Base-by-base conservation (phyloP, 2,113 vertebrate species). In the Herpetotheres cachinnans region DNA sequence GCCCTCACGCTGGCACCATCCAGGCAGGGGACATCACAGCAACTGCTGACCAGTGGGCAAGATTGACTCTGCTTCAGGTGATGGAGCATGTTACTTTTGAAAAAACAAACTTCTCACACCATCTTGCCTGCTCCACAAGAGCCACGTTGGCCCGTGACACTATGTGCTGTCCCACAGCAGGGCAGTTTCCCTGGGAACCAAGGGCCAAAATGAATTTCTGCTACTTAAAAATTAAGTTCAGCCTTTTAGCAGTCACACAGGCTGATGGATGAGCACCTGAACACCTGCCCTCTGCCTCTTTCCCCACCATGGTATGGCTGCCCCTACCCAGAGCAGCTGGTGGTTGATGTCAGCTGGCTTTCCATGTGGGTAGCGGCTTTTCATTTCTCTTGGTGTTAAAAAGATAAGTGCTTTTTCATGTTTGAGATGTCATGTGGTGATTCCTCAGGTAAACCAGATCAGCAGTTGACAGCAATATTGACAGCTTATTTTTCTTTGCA, bases 401-500 rank as follows among this genome's bases (percentile, higher is more conserved):
- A 87, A 32, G 38, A 78, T 49, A 14, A 30, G 18, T 0, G 1
- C 10, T 67, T 78, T 82, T 85, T 72, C 0, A 0, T 54, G 30
- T 73, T 54, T 78, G 55, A 88, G 42, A 40, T 78, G 47, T 58
- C 74, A 36, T 49, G 27, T 44, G 65, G 56, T 72, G 62, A 47
- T 52, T 76, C 38, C 63, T 72, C n/a, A 63, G 63, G 58, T 91
- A 89, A 89, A 88, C 44, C 44, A 34, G 65, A 46, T 46, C 65
- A 82, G 49, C 74, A 79, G 40, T 36, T 74, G 54, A 25, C 80
- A 91, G 44, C 59, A 74, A 49, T 47, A 38, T 63, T 85, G 79
- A 82, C 76, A 82, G 46, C 38, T 95, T 89, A 50, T 82, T 82
- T 95, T 88, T 65, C 54, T 32, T 73, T 79, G 40, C 91, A 86